Evolutionary conservation across 1,140 invertebrate species (phyloP), one percentile per base, ranked within the genome.

Genomic region (Penaeus chinensis): DNA sequence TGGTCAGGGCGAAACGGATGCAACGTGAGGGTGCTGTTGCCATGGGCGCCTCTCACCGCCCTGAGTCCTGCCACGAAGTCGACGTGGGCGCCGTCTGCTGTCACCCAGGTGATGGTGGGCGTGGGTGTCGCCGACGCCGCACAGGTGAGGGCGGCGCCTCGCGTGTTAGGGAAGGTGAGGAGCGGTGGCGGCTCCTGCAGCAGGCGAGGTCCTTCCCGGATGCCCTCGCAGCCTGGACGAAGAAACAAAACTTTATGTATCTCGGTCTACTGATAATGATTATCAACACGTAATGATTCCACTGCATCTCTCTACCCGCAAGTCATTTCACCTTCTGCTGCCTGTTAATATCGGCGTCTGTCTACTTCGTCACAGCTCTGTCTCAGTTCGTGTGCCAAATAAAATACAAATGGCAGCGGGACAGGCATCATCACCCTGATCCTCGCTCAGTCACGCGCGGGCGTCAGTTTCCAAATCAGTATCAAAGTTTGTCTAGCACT

Each of bases 141-240:
- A 92, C 98, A 99, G 92, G 97, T 96, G 69, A 99, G 96, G 89
- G 96, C 95, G 82, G 96, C 96, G 90, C 97, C 97, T 60, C 96
- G 98, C 76, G 96, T 97, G 92, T 98, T 99, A 84, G 96, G 97
- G 92, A 98, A 98, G 92, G 97, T 96, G 71, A 98, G 94, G 90
- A 96, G 94, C 92, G 96, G 96, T 86, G 96, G 96, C 42, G 97
- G 97, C 93, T 98, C 97, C 90, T 95, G 96, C 83, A 97, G 94
- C 92, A 98, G 98, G 81, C 97, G 96, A 18, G 97, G 97, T 91
- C 97, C 97, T 11, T 86, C 84, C 60, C 84, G 77, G n/a, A 86
- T 32, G n/a, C 77, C 65, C 13, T 20, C 20, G 60, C 77, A 80
- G 13, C 84, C 84, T 86, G 78, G 5, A n/a, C 10, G 37, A 66